These are phyloP conservation scores for Candoia aspera DNA, from an alignment of 2,113 vertebrate species.

Conservation along the genomic window DNA sequence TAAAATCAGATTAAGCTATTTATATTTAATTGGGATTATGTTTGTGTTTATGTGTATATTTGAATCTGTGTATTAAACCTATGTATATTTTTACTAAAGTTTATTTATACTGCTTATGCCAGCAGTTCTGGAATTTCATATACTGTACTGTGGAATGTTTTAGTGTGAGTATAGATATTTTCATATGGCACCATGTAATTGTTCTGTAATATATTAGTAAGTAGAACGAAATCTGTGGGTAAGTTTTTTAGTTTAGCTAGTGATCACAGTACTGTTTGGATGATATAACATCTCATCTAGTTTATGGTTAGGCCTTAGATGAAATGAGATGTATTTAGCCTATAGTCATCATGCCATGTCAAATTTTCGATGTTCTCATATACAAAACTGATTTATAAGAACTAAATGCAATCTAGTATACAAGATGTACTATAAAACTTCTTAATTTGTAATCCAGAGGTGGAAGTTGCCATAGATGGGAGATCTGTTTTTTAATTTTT, in stretches of 20 bases:
- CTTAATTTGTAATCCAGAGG: slow-evolving; percentile 31
- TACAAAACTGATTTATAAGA: slow-evolving; percentile 38
- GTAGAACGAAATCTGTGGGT: not conserved
- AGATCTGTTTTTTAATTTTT: slow-evolving; percentile 7
- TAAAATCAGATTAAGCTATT: not conserved
- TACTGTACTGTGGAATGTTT: not conserved
- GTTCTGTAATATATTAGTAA: not conserved
- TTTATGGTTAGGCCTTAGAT: slow-evolving; percentile 26
- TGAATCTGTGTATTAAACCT: not conserved
- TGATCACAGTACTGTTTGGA: slow-evolving; percentile 1
- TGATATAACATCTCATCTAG: slow-evolving; percentile 26
- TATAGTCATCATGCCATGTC: not conserved
- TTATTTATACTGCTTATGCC: slow-evolving; percentile 22
- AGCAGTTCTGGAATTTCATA: slow-evolving; percentile 5
- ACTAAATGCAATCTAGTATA: slow-evolving; percentile 24
- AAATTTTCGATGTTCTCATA: slow-evolving; percentile 12
- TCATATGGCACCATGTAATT: not conserved
- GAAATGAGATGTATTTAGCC: slow-evolving; percentile 33
- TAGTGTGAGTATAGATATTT: slow-evolving; percentile 14
- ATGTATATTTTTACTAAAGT: slow-evolving; percentile 44
- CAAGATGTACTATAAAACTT: slow-evolving; percentile 21
- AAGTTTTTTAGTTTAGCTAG: not conserved
- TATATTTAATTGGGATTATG: not conserved
- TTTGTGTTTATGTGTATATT: not conserved
- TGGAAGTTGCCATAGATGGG: not conserved